Conservation (phyloP, 2,113 vertebrate species). For the Rhagologus leucostigma region DNA sequence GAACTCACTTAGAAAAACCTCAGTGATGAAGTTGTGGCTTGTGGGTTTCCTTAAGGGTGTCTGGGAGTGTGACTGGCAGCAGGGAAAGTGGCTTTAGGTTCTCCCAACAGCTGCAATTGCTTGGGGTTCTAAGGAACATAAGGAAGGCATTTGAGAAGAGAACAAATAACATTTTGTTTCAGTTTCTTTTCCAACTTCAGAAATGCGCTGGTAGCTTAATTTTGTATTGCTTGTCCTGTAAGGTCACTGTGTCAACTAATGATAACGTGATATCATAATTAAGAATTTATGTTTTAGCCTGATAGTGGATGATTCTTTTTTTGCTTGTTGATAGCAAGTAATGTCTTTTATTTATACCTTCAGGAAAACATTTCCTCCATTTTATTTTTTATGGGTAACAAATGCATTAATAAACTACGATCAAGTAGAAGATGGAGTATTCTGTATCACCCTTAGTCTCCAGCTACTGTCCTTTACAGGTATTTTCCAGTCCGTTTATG, state of each 20-base stretch:
- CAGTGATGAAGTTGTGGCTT: conserved; percentile 33
- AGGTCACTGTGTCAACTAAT: not conserved
- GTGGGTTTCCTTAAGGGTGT: conserved; percentile 19
- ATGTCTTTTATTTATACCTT: not conserved
- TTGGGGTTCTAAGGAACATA: conserved; percentile 71
- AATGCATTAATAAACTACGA: not conserved
- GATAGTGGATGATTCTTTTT: not conserved
- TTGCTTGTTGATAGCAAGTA: not conserved
- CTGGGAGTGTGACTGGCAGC: not conserved
- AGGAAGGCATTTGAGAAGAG: conserved; percentile 83
- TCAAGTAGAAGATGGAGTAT: not conserved
- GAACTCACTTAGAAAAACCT: not conserved
- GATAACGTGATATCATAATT: not conserved
- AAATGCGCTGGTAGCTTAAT: not conserved
- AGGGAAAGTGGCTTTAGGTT: conserved; percentile 15
- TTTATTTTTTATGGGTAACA: not conserved
- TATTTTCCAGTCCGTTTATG: not conserved
- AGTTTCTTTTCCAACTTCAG: not conserved
- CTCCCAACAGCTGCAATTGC: conserved; percentile 42
- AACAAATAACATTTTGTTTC: conserved; percentile 66
- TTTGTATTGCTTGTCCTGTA: not conserved
- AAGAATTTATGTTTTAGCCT: not conserved
- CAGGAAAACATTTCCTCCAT: not conserved
- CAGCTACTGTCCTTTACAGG: not conserved
- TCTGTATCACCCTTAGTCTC: not conserved